These are phyloP conservation scores for Drymodes brunneopygia DNA, from an alignment of 2,113 vertebrate species.

Conservation along the genomic window DNA sequence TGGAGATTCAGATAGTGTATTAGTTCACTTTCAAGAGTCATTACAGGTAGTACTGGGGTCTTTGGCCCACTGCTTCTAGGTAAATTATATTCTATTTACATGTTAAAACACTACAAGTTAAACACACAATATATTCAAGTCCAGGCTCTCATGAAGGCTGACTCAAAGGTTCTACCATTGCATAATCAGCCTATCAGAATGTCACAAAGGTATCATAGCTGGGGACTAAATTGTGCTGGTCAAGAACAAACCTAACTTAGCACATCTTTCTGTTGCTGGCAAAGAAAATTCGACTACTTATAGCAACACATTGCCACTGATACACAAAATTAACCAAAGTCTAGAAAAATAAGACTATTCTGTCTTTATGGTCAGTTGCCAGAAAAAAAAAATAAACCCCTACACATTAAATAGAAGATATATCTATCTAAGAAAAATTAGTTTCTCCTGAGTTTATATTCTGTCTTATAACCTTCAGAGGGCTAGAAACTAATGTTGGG, in stretches of 20 bases:
- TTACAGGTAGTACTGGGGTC: not conserved
- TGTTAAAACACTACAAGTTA: not conserved
- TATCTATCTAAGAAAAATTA: not conserved
- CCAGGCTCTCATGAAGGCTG: not conserved
- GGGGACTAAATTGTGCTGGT: not conserved
- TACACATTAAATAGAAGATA: not conserved
- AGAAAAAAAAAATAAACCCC: not conserved
- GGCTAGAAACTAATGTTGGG: not conserved
- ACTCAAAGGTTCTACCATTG: not conserved
- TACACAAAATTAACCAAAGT: not conserved
- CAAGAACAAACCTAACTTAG: not conserved
- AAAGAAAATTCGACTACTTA: not conserved
- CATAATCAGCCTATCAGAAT: not conserved
- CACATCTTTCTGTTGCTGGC: not conserved
- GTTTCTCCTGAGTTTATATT: slow-evolving; percentile 30
- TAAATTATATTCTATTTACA: slow-evolving; percentile 6
- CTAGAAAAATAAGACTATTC: slow-evolving; percentile 34
- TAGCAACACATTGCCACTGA: not conserved
- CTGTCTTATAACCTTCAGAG: not conserved
- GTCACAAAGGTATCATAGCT: not conserved
- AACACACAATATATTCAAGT: not conserved
- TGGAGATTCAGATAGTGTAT: not conserved
- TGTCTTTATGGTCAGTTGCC: not conserved
- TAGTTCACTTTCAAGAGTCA: not conserved
- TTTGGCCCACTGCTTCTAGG: not conserved